phyloP scores from a whole-genome alignment of 2,888 invertebrate genomes.

The Trichogramma evanescens region DNA sequence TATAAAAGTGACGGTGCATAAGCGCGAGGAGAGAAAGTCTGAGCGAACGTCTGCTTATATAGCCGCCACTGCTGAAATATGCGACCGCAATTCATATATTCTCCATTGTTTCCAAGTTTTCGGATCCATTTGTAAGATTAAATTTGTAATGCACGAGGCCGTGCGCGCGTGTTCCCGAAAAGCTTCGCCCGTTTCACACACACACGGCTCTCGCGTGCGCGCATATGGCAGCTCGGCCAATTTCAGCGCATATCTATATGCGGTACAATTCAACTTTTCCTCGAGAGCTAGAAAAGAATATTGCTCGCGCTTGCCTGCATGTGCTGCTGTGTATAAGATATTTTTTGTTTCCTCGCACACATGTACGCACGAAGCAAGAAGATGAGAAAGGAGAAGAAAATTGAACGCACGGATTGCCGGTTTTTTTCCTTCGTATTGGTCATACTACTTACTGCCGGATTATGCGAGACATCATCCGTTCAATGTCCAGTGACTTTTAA shows the following conservation, averaged over 20 bases:
- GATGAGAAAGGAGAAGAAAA: background rate
- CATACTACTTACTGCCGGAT: slow-evolving; percentile 10
- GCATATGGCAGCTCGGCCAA: slow-evolving; percentile 44
- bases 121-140: slow-evolving; percentile 68
- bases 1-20: too few relatives aligned
- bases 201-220: slow-evolving; percentile 24
- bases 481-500: slow-evolving; percentile 6
- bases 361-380: background rate
- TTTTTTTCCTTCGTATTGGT: background rate
- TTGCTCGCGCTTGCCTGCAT: background rate
- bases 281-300: background rate
- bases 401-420: background rate
- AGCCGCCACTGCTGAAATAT: slow-evolving; percentile 38
- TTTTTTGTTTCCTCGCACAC: background rate
- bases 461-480: slow-evolving; percentile 19
- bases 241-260: slow-evolving; percentile 30
- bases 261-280: background rate
- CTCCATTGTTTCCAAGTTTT: slow-evolving; percentile 49
- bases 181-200: too few relatives aligned
- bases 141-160: slow-evolving; percentile 54
- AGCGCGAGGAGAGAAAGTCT: slow-evolving; percentile 18
- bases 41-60: slow-evolving; percentile 7
- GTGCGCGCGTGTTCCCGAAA: too few relatives aligned
- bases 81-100: slow-evolving; percentile 47
- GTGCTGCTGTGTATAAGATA: background rate